Base-by-base conservation (phyloP, 2,113 vertebrate genomes). In the Peromyscus leucopus region DNA sequence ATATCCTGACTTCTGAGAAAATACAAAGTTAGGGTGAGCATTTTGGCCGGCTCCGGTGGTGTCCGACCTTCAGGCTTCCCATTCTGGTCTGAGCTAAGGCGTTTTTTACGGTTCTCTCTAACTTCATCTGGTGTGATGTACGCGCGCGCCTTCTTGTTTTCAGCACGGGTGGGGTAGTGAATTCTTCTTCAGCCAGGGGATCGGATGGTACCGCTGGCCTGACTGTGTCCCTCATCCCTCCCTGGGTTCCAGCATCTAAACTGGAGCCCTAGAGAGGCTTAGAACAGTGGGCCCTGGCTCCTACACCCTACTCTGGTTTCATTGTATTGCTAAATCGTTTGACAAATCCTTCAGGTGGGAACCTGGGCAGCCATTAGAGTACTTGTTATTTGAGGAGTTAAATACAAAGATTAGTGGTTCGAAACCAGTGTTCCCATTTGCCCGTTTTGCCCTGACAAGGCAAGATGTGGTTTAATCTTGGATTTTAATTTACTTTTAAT, bases 271-370 rank as follows among this genome's bases (percentile, higher is more conserved):
- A 48, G 90, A 71, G 46, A 59, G 74, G 39, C 72, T 82, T 78
- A 94, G 82, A 97, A 55, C 90, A 13, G 2, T 97, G 97, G 97
- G 97, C 96, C 93, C 79, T 75, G 92, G 36, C 96, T 98, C 96
- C 94, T 15, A 39, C 92, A 19, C n/a, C 72, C 67, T 57, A 0
- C 75, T 94, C 57, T 97, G 92, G 69, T 83, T 96, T 97, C 76
- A 85, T 93, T 97, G 96, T 67, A 88, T 93, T 97, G 95, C 59
- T 89, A 95, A 98, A 97, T 61, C 55, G 36, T 61, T 97, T 82
- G 93, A 89, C 69, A 51, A 51, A 51, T 9, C 51, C 51, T 51
- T 51, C 51, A 51, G 51, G 51, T 51, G 51, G 51, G 51, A 51
- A 51, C 57, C 63, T 67, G 79, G 55, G 39, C 86, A 90, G 69